Conservation (phyloP, 2,888 invertebrate species). For the Candidula unifasciata region DNA sequence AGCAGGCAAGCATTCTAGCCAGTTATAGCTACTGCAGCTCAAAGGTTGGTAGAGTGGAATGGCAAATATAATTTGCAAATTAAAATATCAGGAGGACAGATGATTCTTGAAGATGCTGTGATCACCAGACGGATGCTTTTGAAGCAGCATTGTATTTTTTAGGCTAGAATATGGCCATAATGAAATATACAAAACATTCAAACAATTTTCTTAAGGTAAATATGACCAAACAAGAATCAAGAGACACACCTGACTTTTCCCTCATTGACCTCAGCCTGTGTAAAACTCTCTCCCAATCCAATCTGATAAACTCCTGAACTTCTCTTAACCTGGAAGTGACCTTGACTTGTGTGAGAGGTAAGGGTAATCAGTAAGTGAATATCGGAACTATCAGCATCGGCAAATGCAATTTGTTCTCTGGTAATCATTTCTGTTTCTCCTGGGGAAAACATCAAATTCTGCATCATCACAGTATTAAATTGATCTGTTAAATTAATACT, state of each 20-base stretch:
- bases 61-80: too few species aligned
- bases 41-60: too few species aligned
- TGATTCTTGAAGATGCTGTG: too few species aligned
- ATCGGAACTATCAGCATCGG: slow-evolving; percentile 65
- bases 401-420: slow-evolving; percentile 65
- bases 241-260: slow-evolving; percentile 63
- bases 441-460: slow-evolving; percentile 43
- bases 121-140: too few species aligned
- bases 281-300: slow-evolving; percentile 63
- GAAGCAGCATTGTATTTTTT: too few species aligned
- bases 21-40: too few species aligned
- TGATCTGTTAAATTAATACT: too few species aligned
- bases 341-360: slow-evolving; percentile 60
- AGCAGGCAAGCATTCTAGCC: too few species aligned
- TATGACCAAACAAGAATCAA: too few species aligned
- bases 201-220: not conserved
- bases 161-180: not conserved
- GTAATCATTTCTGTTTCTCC: slow-evolving; percentile 62
- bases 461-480: too few species aligned
- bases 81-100: too few species aligned
- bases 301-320: slow-evolving; percentile 48
- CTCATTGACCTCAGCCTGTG: slow-evolving; percentile 70
- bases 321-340: slow-evolving; percentile 62
- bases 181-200: not conserved
- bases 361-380: slow-evolving; percentile 62